A percentile compares a stretch with the other conserved stretches of the same genome.
These are phyloP conservation scores for Sparidentex hasta DNA, from an alignment of 2,797 vertebrate species.

Conservation along the genomic window DNA sequence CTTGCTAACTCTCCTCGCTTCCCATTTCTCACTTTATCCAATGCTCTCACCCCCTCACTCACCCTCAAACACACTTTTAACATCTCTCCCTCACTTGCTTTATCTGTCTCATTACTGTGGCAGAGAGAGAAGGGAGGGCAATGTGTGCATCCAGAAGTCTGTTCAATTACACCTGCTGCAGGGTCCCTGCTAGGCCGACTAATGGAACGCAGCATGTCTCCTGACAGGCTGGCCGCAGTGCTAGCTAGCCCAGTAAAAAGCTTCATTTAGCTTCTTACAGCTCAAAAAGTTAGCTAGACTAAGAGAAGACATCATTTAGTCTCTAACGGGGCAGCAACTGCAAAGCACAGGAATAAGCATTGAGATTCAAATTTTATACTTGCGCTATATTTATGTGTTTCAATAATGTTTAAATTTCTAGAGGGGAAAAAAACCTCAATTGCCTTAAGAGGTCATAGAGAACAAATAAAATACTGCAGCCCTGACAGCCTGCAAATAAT, in stretches of 20 bases:
- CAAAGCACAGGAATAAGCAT: not conserved
- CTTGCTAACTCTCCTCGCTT: conserved; percentile 61
- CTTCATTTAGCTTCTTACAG: conserved; percentile 84
- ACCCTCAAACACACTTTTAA: conserved; percentile 73
- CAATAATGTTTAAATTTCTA: conserved; percentile 9
- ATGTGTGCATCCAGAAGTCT: conserved; percentile 83
- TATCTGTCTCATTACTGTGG: conserved; percentile 83
- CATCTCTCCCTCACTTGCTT: conserved; percentile 68
- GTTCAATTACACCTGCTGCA: conserved; percentile 90
- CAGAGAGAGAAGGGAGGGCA: conserved; percentile 67
- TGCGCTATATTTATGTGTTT: conserved; percentile 15
- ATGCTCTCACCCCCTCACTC: conserved; percentile 62
- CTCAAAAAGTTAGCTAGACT: conserved; percentile 72
- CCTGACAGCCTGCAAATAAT: conserved; percentile 21
- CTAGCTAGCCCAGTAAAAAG: conserved; percentile 83
- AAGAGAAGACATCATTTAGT: conserved; percentile 65
- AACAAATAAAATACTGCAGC: conserved; percentile 38
- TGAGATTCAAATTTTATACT: conserved; percentile 4
- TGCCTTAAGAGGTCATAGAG: conserved; percentile 26
- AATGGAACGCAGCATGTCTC: conserved; percentile 89
- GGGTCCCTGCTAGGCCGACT: conserved; percentile 86
- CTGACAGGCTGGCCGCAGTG: conserved; percentile 84
- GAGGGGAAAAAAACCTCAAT: conserved; percentile 7
- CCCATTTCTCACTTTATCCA: conserved; percentile 71
- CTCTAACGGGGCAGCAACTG: conserved; percentile 31